A percentile compares a stretch with the other conserved stretches of the same genome.
phyloP scores from a whole-genome alignment of 1,140 invertebrate species.

The Oncopeltus fasciatus region DNA sequence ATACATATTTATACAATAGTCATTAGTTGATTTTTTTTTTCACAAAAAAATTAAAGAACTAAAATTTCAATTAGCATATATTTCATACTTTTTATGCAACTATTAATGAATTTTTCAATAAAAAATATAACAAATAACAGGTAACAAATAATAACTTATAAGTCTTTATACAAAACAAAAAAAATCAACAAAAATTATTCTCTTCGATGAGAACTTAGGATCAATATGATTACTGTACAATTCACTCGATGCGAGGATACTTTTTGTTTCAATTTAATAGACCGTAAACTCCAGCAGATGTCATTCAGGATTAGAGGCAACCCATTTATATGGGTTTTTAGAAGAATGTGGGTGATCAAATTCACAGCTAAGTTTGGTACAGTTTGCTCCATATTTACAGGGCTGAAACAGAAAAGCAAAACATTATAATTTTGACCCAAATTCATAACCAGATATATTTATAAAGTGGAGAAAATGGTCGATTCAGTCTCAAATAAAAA shows the following conservation, averaged over 20 bases:
- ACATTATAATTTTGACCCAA: not conserved
- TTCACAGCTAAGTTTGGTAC: slow-evolving; percentile 20
- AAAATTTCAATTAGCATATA: no score
- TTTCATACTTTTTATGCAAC: no score
- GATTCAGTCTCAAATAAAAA: no score
- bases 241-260: not conserved
- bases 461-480: not conserved
- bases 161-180: not conserved
- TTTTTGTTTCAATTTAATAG: not conserved
- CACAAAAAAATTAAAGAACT: no score
- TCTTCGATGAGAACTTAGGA: not conserved
- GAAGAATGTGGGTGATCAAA: slow-evolving; percentile 14
- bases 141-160: not conserved
- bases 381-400: slow-evolving; percentile 20
- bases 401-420: slow-evolving; percentile 16
- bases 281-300: not conserved
- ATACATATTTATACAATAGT: no score
- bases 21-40: no score
- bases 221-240: not conserved
- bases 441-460: not conserved
- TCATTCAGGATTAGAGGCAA: not conserved
- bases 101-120: not conserved
- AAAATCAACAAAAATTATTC: not conserved
- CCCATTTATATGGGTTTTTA: slow-evolving; percentile 9
- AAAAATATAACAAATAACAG: not conserved